Conservation (phyloP, 2,113 vertebrate genomes). For the Columbina picui region DNA sequence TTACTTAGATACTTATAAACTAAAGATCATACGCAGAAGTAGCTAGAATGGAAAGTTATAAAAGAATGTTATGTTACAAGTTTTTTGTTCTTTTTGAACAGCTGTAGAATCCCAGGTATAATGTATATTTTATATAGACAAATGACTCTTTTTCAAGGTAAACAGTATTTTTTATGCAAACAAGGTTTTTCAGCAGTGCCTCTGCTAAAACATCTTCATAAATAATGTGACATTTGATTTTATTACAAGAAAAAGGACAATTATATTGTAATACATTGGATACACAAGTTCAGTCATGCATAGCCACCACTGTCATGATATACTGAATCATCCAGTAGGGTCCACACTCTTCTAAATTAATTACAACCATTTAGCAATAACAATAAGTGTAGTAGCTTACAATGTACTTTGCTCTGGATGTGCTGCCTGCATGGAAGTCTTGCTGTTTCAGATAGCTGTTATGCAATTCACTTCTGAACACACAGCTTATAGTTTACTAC, state of each 20-base stretch:
- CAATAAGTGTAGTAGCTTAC: slow-evolving; percentile 2
- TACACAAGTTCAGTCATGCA: neutral
- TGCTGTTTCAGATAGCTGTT: slow-evolving; percentile 3
- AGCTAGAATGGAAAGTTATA: neutral
- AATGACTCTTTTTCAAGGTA: slow-evolving; percentile 21
- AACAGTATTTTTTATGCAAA: neutral
- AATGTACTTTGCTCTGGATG: slow-evolving; percentile 17
- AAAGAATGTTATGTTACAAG: neutral
- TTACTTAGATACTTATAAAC: neutral
- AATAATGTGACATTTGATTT: slow-evolving; percentile 38
- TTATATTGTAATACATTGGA: neutral
- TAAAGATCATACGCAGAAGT: neutral
- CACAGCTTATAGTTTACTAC: neutral
- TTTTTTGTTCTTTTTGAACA: neutral
- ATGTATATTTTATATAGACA: neutral
- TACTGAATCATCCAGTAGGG: slow-evolving; percentile 30
- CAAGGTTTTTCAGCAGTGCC: neutral
- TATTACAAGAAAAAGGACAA: slow-evolving; percentile 47
- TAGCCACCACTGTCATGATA: neutral
- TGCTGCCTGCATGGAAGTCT: slow-evolving; percentile 45
- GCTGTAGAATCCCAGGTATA: neutral
- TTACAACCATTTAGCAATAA: slow-evolving; percentile 61
- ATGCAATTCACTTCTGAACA: neutral
- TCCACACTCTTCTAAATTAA: slow-evolving; percentile 66
- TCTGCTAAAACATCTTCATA: slow-evolving; percentile 10